Evolutionary conservation across 2,797 vertebrate genomes (phyloP), one percentile per base, ranked within the genome.

Genomic region (Podargus strigoides): DNA sequence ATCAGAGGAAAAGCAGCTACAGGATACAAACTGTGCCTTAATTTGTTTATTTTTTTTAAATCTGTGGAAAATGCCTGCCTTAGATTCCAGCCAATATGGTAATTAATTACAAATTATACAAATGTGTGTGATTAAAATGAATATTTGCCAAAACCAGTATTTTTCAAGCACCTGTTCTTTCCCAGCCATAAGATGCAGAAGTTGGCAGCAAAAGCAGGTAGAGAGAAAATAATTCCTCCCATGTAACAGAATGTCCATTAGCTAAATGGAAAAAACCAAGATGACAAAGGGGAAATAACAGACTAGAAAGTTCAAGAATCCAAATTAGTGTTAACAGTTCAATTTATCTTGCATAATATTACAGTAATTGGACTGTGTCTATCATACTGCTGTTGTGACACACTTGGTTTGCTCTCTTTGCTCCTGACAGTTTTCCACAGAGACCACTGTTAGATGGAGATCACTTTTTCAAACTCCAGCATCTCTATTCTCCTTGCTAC

Each of bases 291-390:
- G 89, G 93, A 94, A 91, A 93, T 66, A 91, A 76, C 77, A 90
- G 70, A 84, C n/a, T 89, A 82, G 67, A 79, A 93, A 93, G 91
- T 84, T 96, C 90, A 96, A 82, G 59, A 95, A 90, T 88, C 86
- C 63, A 95, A 94, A 96, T 96, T 88, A 96, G 85, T 79, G 86
- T 74, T 94, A 95, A 95, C 75, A 67, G 82, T 92, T 91, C 95
- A 86, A 95, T 96, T 94, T 95, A 90, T 82, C 88, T 94, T 89
- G 88, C 70, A 88, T 95, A 95, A 90, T 90, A 86, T 88, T 81
- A 52, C 41, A 86, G 77, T 90, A 96, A 94, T 95, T 95, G 88
- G 90, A 76, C 76, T 87, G 74, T 77, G 88, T 79, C 93, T 86
- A 69, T 93, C 93, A 92, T 13, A 12, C 36, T 24, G n/a, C 74